A percentile compares a stretch with the other conserved stretches of the same genome.
Evolutionary conservation across 1,140 invertebrate species (phyloP).

Genomic region (Drosophila nannoptera): DNA sequence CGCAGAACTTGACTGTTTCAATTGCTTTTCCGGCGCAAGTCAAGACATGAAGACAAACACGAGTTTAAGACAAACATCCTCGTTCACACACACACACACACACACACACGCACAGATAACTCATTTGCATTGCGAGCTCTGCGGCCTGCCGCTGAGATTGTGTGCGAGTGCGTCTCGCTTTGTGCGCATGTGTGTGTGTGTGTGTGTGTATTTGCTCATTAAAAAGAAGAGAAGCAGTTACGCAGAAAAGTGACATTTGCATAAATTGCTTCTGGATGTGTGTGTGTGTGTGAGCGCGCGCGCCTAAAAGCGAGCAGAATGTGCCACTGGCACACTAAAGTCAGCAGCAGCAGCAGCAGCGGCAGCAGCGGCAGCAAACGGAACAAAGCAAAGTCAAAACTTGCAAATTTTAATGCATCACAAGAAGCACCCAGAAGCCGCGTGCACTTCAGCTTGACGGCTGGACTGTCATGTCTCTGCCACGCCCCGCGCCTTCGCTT

Average conservation of each 20-base stretch:
- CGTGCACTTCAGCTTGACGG: slow-evolving; percentile 37
- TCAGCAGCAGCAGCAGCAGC: slow-evolving; percentile 43
- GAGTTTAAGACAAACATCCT: slow-evolving; percentile 11
- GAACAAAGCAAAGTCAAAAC: slow-evolving; percentile 65
- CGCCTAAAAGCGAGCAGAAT: slow-evolving; percentile 61
- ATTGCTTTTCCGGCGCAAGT: slow-evolving; percentile 59
- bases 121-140: slow-evolving; percentile 39
- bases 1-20: slow-evolving; percentile 59
- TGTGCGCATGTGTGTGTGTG: slow-evolving; percentile 2
- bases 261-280: slow-evolving; percentile 43
- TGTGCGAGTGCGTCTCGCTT: slow-evolving; percentile 21
- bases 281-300: slow-evolving; percentile 18
- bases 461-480: slow-evolving; percentile 28
- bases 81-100: slow-evolving; percentile 7
- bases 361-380: slow-evolving; percentile 10
- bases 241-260: slow-evolving; percentile 71
- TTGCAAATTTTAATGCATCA: slow-evolving; percentile 76
- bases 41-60: slow-evolving; percentile 26
- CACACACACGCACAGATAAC: slow-evolving; percentile 14
- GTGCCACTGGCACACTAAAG: slow-evolving; percentile 74
- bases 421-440: slow-evolving; percentile 66
- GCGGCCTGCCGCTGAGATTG: slow-evolving; percentile 17
- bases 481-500: slow-evolving; percentile 17
- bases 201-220: slow-evolving; percentile 64
- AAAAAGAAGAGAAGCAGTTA: slow-evolving; percentile 70